Percentiles rank a stretch among this genome's conserved stretches.
Conservation (phyloP, 2,888 invertebrate genomes). For the Ernsta delagoae region DNA sequence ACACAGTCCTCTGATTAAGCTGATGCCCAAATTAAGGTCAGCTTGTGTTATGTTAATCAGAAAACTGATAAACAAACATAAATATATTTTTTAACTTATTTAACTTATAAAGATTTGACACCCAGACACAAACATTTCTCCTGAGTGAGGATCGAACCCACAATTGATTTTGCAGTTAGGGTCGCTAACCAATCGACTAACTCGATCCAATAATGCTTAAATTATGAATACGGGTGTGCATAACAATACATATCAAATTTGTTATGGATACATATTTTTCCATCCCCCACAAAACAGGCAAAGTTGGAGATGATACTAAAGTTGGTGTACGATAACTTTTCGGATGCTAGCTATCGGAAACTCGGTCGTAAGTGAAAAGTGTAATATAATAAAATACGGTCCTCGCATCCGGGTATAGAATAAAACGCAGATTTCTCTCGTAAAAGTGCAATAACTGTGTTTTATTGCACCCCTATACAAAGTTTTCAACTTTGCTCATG, state of each 20-base stretch:
- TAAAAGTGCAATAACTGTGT: slow-evolving; percentile 57
- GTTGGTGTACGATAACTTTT: slow-evolving; percentile 1
- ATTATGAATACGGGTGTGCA: background rate
- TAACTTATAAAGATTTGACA: too few relatives aligned
- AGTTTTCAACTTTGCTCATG: slow-evolving; percentile 50
- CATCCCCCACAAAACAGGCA: background rate
- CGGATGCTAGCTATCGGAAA: slow-evolving; percentile 9
- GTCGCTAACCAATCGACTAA: too few relatives aligned
- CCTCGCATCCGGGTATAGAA: slow-evolving; percentile 41
- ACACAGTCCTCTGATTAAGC: too few relatives aligned
- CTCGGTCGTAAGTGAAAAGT: slow-evolving; percentile 34
- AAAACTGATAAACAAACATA: too few relatives aligned
- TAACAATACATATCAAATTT: background rate
- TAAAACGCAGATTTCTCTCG: slow-evolving; percentile 52
- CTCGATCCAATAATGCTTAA: too few relatives aligned
- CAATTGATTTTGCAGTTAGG: too few relatives aligned
- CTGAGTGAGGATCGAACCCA: too few relatives aligned
- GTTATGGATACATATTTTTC: background rate
- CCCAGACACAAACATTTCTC: too few relatives aligned
- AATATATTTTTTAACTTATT: too few relatives aligned
- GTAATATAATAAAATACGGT: slow-evolving; percentile 39
- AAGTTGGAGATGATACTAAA: slow-evolving; percentile 8
- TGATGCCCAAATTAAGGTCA: too few relatives aligned
- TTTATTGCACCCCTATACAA: slow-evolving; percentile 54
- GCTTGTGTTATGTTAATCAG: too few relatives aligned